Evolutionary conservation across 2,797 vertebrate genomes (phyloP), one percentile per base, ranked within the genome.

Genomic region (Uromys caudimaculatus): DNA sequence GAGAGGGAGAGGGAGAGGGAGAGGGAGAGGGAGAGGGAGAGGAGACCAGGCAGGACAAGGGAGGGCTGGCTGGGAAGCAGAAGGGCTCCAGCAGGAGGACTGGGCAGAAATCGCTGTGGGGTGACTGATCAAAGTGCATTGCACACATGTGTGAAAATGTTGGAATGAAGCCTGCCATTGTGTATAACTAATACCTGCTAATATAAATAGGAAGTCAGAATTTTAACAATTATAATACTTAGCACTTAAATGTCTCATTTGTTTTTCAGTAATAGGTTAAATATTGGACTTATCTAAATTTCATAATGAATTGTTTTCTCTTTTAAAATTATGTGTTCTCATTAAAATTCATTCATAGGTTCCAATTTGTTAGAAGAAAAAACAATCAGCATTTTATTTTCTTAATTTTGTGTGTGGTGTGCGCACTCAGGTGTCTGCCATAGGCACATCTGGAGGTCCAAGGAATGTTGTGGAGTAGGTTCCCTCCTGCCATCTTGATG

Each of bases 301-400:
- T 85, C 76, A 29, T 89, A 93, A 81, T 86, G 54, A 96, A 92
- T 89, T 88, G 47, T 11, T 88, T 88, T 16, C 3, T 91, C 35
- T 82, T 95, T 93, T 89, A 52, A 94, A 92, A 81, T 79, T 24
- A 58, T 52, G 29, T 69, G 32, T 62, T 73, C 83, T 96, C 8
- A 60, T 76, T 76, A 47, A 76, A 47, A 76, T 95, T 86, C 1
- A 90, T 73, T 95, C 60, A 95, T 1, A 56, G 54, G 78, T 75
- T 73, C 73, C 75, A 86, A 38, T n/a, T 71, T 91, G 13, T 94
- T 86, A 97, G 41, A 94, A 96, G 44, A 93, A 81, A 76, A 93
- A 89, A 91, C 71, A 73, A 69, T 88, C 32, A 90, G 29, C 54
- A 90, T 24, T 52, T 62, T 52, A 52, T 52, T 69, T 69, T 69